A percentile compares a stretch with the other conserved stretches of the same genome.
phyloP scores from a whole-genome alignment of 2,888 invertebrate species.

The Cordilura impudica region DNA sequence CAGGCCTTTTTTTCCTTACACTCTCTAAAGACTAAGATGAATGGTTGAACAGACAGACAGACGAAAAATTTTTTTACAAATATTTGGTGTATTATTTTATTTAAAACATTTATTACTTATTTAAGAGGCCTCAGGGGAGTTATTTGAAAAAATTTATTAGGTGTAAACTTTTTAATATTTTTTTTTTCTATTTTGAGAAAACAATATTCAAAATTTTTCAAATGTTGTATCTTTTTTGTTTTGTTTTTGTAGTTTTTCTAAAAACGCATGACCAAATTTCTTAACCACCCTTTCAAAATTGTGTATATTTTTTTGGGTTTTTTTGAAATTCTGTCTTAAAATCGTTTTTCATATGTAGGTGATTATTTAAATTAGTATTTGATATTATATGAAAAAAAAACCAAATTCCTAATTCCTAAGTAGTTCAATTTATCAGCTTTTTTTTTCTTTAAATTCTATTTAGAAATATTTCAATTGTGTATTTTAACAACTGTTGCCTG shows the following conservation, averaged over 20 bases:
- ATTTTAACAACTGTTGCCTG: neutral
- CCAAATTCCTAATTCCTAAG: neutral
- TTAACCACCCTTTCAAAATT: neutral
- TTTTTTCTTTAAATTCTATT: neutral
- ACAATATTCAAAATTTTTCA: neutral
- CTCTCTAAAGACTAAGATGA: conserved; percentile 26
- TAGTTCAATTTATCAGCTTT: neutral
- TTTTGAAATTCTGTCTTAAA: no score
- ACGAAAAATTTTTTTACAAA: no score
- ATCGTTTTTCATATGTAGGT: conserved; percentile 7
- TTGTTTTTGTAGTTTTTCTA: neutral
- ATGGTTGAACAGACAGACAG: no score
- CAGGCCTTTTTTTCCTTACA: conserved; percentile 42
- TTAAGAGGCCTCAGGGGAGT: conserved; percentile 45
- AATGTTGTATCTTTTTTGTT: neutral
- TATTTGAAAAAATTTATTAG: conserved; percentile 32
- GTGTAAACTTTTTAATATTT: conserved; percentile 46
- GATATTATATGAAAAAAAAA: neutral
- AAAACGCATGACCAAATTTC: neutral
- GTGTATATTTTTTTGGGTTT: neutral
- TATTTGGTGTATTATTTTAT: neutral
- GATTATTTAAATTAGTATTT: conserved; percentile 1
- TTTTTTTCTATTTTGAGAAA: neutral
- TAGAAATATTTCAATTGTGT: neutral
- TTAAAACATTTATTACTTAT: conserved; percentile 48